These are phyloP conservation scores for Semotilus atromaculatus DNA, from an alignment of 2,797 vertebrate genomes.

Conservation along the genomic window DNA sequence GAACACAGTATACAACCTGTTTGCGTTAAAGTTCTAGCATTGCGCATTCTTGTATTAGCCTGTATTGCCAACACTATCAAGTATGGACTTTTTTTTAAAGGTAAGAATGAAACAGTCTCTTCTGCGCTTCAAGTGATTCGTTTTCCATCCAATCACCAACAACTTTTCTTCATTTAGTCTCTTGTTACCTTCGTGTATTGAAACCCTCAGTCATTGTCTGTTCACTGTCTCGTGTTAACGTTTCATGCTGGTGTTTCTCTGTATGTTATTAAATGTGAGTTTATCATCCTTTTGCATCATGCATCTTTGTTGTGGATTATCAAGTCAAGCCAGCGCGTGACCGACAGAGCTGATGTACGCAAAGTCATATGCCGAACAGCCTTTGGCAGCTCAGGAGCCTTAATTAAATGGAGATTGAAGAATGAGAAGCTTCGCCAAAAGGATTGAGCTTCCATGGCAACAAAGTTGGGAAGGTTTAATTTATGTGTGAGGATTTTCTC, in stretches of 20 bases:
- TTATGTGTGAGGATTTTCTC: conserved; percentile 41
- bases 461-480: conserved; percentile 65
- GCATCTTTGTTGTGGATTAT: neutral
- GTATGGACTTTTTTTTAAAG: no score
- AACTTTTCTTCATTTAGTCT: neutral
- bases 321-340: conserved; percentile 41
- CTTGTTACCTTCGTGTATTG: neutral
- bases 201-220: neutral
- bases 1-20: neutral
- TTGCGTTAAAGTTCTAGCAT: neutral
- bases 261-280: neutral
- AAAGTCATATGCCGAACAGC: conserved; percentile 57
- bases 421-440: conserved; percentile 50
- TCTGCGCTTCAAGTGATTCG: no score
- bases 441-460: conserved; percentile 72
- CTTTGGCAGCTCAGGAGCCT: conserved; percentile 72
- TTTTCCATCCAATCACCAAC: neutral
- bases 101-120: no score
- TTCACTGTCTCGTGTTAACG: neutral
- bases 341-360: conserved; percentile 59
- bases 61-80: no score
- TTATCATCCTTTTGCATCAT: neutral
- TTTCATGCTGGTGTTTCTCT: neutral
- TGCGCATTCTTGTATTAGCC: no score
- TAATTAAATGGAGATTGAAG: conserved; percentile 75